phyloP scores from a whole-genome alignment of 2,888 invertebrate genomes.

The Tethea ocularis region DNA sequence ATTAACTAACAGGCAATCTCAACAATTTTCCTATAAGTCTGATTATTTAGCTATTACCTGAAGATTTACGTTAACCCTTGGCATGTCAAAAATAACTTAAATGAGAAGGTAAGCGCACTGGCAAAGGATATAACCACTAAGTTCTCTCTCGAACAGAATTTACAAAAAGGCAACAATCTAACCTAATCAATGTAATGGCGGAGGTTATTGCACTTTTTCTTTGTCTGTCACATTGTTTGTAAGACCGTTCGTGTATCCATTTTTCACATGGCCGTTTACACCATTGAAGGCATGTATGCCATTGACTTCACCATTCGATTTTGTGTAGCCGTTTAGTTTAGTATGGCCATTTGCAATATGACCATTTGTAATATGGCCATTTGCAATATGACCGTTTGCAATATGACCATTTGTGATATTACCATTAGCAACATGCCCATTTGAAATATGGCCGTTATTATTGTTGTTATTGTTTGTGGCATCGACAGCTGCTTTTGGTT shows the following conservation, averaged over 20 bases:
- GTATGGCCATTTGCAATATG: conserved; percentile 23
- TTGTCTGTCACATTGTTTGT: conserved; percentile 51
- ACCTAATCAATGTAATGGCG: conserved; percentile 9
- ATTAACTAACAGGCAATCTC: conserved; percentile 1
- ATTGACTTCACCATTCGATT: conserved; percentile 25
- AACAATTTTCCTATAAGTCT: neutral
- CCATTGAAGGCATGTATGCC: conserved; percentile 8
- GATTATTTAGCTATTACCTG: neutral
- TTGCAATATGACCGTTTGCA: conserved; percentile 42
- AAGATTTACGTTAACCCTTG: neutral
- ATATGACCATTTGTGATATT: conserved; percentile 36
- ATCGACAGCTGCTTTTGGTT: conserved; percentile 35
- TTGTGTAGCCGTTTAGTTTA: conserved; percentile 31
- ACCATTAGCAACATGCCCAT: conserved; percentile 23
- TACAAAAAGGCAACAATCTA: conserved; percentile 31
- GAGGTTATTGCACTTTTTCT: conserved; percentile 68
- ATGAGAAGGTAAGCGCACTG: neutral
- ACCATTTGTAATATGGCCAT: conserved; percentile 36
- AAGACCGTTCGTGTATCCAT: conserved; percentile 55
- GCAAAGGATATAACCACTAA: neutral
- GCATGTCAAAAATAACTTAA: neutral
- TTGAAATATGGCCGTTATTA: conserved; percentile 17
- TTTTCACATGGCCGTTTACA: conserved; percentile 42
- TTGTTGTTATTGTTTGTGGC: conserved; percentile 54
- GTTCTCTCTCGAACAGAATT: conserved; percentile 22